Conservation (phyloP, 2,113 vertebrate species). For the Microtus richardsoni region DNA sequence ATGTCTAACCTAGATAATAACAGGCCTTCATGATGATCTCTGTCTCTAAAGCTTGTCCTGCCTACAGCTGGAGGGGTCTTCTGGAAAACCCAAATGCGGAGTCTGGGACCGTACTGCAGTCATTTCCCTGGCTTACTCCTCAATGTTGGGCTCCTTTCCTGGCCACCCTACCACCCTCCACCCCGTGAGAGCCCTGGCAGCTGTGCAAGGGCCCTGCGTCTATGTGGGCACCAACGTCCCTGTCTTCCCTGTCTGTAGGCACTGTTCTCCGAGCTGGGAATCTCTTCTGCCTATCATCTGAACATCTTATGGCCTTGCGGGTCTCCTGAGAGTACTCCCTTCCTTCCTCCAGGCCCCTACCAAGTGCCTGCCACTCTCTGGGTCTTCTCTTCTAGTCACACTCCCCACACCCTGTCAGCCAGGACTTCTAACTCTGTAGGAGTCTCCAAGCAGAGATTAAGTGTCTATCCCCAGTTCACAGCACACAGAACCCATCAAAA, state of each 20-base stretch:
- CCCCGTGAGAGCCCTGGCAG: background rate
- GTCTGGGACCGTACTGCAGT: background rate
- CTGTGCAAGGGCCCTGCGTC: fast-evolving
- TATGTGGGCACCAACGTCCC: no score
- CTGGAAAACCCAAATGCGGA: background rate
- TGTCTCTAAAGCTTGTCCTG: background rate
- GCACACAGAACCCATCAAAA: background rate
- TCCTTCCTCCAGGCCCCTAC: background rate
- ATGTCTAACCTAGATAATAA: background rate
- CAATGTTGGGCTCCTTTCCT: background rate
- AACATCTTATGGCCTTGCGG: background rate
- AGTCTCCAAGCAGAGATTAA: conserved; percentile 9
- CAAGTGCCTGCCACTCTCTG: background rate
- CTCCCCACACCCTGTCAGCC: background rate
- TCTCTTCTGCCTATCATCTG: background rate
- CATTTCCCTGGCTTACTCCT: background rate
- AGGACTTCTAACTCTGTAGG: background rate
- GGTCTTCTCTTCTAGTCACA: background rate
- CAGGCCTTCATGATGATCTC: background rate
- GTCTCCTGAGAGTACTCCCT: background rate
- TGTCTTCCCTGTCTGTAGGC: background rate
- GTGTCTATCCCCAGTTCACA: background rate
- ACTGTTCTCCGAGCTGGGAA: background rate
- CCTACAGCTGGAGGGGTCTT: background rate
- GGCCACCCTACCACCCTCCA: background rate